Conservation (phyloP, 2,888 invertebrate species). For the Isotomurus palustris region DNA sequence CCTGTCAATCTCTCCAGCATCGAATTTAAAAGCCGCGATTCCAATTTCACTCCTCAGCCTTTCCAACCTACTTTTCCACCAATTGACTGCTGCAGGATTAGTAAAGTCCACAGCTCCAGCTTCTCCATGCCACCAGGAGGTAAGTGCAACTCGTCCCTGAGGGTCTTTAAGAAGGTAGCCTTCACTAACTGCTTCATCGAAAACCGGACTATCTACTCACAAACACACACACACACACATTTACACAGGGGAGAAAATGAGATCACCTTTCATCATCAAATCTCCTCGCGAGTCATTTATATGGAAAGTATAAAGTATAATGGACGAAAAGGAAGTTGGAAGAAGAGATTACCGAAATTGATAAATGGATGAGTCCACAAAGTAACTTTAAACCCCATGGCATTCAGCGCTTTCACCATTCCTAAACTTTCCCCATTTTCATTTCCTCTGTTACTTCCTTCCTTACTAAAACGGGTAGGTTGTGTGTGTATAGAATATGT, state of each 20-base stretch:
- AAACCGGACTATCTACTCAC: constrained; percentile 58
- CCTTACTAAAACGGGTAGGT: background rate
- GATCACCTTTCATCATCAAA: background rate
- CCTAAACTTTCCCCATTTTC: constrained; percentile 4
- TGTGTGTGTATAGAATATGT: constrained; percentile 44
- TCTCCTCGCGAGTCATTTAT: too few species aligned
- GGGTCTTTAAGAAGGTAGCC: constrained; percentile 56
- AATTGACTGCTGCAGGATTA: constrained; percentile 55
- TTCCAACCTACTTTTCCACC: constrained; percentile 48
- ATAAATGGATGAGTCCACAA: constrained; percentile 86
- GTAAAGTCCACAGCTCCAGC: constrained; percentile 66
- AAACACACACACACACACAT: background rate
- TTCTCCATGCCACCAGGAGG: constrained; percentile 55
- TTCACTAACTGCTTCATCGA: constrained; percentile 56
- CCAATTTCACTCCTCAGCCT: constrained; percentile 59
- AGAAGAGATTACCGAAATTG: constrained; percentile 51
- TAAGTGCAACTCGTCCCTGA: constrained; percentile 46
- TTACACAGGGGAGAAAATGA: background rate
- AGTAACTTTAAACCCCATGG: constrained; percentile 65
- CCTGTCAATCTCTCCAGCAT: constrained; percentile 72
- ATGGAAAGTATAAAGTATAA: background rate
- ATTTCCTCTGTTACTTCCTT: too few species aligned
- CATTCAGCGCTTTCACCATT: constrained; percentile 36
- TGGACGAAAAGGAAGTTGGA: background rate
- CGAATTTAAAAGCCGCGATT: constrained; percentile 73